These are phyloP conservation scores for Pardosa pseudoannulata DNA, from an alignment of 2,888 invertebrate species.

Conservation along the genomic window DNA sequence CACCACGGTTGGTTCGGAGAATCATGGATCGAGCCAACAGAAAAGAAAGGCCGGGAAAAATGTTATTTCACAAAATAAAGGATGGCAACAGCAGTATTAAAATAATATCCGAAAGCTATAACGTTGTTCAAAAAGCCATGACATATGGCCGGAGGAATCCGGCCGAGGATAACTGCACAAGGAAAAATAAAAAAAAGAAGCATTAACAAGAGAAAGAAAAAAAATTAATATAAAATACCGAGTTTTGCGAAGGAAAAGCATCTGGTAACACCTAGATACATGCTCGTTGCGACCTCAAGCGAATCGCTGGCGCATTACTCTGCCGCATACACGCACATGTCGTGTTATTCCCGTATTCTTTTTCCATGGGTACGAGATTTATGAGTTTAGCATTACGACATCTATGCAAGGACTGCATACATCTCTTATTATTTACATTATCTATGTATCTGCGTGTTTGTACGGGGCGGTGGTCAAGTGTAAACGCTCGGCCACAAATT, in stretches of 20 bases:
- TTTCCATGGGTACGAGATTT: constrained; percentile 51
- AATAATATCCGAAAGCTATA: constrained; percentile 20
- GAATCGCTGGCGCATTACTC: constrained; percentile 27
- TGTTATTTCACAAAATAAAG: too few relatives aligned
- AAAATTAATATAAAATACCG: constrained; percentile 39
- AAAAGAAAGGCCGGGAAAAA: too few relatives aligned
- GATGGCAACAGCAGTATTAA: background rate
- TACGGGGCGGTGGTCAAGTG: constrained; percentile 69
- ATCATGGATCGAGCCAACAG: too few relatives aligned
- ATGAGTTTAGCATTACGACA: constrained; percentile 68
- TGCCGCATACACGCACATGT: constrained; percentile 35
- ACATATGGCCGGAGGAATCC: constrained; percentile 26
- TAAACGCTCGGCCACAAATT: constrained; percentile 65
- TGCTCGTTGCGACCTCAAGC: constrained; percentile 42
- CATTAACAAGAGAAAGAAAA: constrained; percentile 20
- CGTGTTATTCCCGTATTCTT: constrained; percentile 45
- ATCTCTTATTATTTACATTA: constrained; percentile 59
- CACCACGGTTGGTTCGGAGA: too few relatives aligned
- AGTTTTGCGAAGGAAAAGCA: constrained; percentile 38
- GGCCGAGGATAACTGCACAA: constrained; percentile 7
- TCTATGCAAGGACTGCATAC: constrained; percentile 35
- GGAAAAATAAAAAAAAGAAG: constrained; percentile 4
- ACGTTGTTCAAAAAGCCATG: constrained; percentile 51
- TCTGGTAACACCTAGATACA: constrained; percentile 70
- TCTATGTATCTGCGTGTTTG: constrained; percentile 58